These are phyloP conservation scores for Biston betularia DNA, from an alignment of 2,888 invertebrate species.

Conservation along the genomic window DNA sequence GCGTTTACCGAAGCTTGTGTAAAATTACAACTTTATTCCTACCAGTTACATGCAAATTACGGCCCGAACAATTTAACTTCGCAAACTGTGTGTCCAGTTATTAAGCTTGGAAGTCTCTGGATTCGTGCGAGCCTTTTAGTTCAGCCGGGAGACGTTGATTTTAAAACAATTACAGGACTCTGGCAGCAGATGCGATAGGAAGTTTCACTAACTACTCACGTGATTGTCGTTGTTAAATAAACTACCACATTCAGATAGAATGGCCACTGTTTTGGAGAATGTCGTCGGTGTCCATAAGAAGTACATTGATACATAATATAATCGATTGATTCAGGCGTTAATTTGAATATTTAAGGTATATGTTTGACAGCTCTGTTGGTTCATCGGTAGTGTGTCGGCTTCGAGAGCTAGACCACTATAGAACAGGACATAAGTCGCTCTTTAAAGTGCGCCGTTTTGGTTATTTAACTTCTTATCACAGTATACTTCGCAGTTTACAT, in stretches of 20 bases:
- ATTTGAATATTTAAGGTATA: too few relatives aligned
- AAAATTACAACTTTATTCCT: constrained; percentile 35
- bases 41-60: constrained; percentile 36
- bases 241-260: not conserved
- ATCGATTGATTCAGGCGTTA: too few relatives aligned
- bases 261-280: not conserved
- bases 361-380: too few relatives aligned
- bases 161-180: constrained; percentile 10
- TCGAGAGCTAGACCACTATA: too few relatives aligned
- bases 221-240: constrained; percentile 1
- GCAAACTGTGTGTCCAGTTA: constrained; percentile 37
- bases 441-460: too few relatives aligned
- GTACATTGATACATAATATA: too few relatives aligned
- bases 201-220: not conserved
- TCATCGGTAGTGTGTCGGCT: too few relatives aligned
- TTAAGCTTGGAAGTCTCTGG: constrained; percentile 31
- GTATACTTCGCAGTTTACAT: too few relatives aligned
- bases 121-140: constrained; percentile 25
- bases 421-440: too few relatives aligned
- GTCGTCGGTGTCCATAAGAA: not conserved
- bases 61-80: constrained; percentile 34
- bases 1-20: constrained; percentile 26
- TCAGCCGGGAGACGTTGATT: constrained; percentile 18
- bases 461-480: too few relatives aligned
- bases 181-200: not conserved